A percentile compares a stretch with the other conserved stretches of the same genome.
Conservation (phyloP, 2,888 invertebrate species). For the Drosophila helvetica region DNA sequence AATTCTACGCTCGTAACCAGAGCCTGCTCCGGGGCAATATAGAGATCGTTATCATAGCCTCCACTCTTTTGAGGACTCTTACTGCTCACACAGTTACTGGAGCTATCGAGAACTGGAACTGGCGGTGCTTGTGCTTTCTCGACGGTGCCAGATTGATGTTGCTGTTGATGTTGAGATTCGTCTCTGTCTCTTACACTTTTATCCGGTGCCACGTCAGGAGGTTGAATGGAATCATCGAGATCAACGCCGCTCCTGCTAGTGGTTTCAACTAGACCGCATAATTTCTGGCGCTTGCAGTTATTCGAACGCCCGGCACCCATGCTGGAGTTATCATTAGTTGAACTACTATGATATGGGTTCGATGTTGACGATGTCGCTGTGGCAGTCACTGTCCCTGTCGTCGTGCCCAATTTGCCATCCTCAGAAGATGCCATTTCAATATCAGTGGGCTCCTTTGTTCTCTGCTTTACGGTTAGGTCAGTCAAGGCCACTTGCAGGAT, state of each 20-base stretch:
- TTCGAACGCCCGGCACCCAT: conserved; percentile 16
- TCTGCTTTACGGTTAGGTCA: conserved; percentile 1
- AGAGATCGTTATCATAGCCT: conserved; percentile 28
- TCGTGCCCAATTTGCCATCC: conserved; percentile 32
- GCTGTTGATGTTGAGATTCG: conserved; percentile 3
- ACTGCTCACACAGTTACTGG: not conserved
- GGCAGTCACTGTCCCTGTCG: conserved; percentile 11
- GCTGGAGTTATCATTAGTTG: conserved; percentile 20
- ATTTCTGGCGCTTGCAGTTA: conserved; percentile 41
- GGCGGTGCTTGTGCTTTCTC: not conserved
- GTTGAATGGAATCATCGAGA: not conserved
- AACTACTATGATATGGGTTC: conserved; percentile 14
- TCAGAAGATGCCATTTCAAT: conserved; percentile 57
- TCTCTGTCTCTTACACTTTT: not conserved
- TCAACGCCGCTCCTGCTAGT: conserved; percentile 10
- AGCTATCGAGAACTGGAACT: conserved; percentile 4
- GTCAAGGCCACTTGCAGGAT: conserved; percentile 2
- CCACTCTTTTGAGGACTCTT: conserved; percentile 5
- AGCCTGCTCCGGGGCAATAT: conserved; percentile 69
- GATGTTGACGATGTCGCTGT: conserved; percentile 3
- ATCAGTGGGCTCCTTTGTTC: not conserved
- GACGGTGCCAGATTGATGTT: conserved; percentile 8
- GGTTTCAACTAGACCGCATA: conserved; percentile 6
- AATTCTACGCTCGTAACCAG: conserved; percentile 70
- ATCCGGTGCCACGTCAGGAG: not conserved